These are phyloP conservation scores for Acronicta psi DNA, from an alignment of 2,888 invertebrate species.

Conservation along the genomic window DNA sequence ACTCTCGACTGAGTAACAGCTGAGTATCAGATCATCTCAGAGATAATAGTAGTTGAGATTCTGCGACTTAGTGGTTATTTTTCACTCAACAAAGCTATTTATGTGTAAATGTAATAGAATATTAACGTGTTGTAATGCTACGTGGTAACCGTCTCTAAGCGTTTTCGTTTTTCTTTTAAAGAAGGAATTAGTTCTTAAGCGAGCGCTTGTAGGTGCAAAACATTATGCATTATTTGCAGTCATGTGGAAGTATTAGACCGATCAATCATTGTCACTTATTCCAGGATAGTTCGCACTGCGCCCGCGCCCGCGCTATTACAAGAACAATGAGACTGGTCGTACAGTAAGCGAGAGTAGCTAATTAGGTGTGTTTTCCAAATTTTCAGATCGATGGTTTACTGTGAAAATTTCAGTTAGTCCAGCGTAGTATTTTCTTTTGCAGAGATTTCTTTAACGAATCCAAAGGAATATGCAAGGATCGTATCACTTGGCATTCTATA, in stretches of 20 bases:
- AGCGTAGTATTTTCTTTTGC: too few relatives aligned
- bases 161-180: not conserved
- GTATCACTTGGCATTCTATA: too few relatives aligned
- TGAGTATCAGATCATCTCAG: conserved; percentile 17
- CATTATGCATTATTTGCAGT: conserved; percentile 12
- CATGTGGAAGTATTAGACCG: not conserved
- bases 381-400: too few relatives aligned
- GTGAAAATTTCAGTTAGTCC: too few relatives aligned
- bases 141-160: not conserved
- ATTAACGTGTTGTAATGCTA: conserved; percentile 8
- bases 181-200: too few relatives aligned
- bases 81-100: conserved; percentile 28
- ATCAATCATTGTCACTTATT: conserved; percentile 38
- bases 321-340: conserved; percentile 12
- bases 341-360: not conserved
- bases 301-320: conserved; percentile 1
- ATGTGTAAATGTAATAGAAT: conserved; percentile 9
- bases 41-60: conserved; percentile 27
- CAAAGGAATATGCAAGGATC: too few relatives aligned
- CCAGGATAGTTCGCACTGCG: conserved; percentile 8
- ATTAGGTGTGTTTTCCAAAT: too few relatives aligned
- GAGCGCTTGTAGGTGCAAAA: not conserved
- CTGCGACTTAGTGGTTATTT: conserved; percentile 20
- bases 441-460: too few relatives aligned
- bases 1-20: conserved; percentile 27